Base-by-base conservation (phyloP, 2,888 invertebrate genomes). In the Lomographa bimaculata region DNA sequence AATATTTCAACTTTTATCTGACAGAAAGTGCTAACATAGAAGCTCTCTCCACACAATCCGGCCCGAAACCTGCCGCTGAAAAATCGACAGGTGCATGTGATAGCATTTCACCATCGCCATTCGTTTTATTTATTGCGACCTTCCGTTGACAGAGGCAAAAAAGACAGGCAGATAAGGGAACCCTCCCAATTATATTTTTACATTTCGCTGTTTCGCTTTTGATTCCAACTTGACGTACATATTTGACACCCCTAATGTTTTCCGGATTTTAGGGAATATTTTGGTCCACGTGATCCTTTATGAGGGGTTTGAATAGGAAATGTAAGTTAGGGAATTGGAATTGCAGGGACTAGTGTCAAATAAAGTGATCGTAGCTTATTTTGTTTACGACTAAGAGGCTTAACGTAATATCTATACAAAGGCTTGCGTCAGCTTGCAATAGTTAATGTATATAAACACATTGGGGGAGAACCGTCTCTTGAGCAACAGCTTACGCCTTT, bases 21-120 rank as follows among this genome's bases (percentile, higher is more conserved):
- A 8, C 18, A 19, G 19, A 23, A 16, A 34, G 5, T 25, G 34
- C 25, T 7, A 34, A 25, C 30, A 16, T 21, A 38, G 48, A 69
- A 71, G 54, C 60, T 30, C 5, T 7, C 35, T 70, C 79, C 71
- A 66, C 49, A 56, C 41, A 59, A 43, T 30, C 33, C 19, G 12
- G 20, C 10, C 50, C 16, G 7, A 28, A 40, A 27, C 37, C 45
- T 56, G 51, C 48, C 60, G 66, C 67, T 78, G 70, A 79, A 74
- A 71, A 75, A 79, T 78, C 73, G 78, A 61, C 82, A 83, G 83
- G 79, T 84, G 83, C 79, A 79, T 68, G 65, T 81, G 81, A 84
- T 82, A 79, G 74, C 74, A 61, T 64, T 68, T 56, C 54, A 59
- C 69, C 67, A 73, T 61, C 61, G 67, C 69, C 62, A 67, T 76